Base-by-base conservation (phyloP, 1,140 invertebrate species). In the Drosophila repleta region DNA sequence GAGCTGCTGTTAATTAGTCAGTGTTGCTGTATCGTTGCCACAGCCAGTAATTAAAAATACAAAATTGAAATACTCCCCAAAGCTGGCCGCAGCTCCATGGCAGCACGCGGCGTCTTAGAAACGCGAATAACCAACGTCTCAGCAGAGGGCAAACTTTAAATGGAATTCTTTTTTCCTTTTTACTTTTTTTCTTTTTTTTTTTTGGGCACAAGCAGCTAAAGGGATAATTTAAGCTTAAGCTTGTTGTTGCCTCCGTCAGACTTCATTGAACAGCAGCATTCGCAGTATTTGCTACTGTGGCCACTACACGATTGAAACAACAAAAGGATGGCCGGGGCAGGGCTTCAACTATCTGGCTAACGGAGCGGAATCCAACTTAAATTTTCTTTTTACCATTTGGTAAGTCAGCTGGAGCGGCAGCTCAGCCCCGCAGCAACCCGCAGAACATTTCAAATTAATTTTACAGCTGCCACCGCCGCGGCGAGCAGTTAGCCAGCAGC, bases 381-480 rank as follows among this genome's bases (percentile, higher is more conserved):
- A 66, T 77, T 61, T 70, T 63, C 52, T 56, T 55, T 71, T 74
- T 52, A 5, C 26, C 52, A 52, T 60, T 66, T 66, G 46, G 48
- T 21, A 32, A 52, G 46, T 24, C 13, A 26, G 39, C 39, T 8
- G 17, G n/a, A 2, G n/a, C 13, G 13, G 6, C n/a, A n/a, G n/a
- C n/a, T n/a, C n/a, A n/a, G n/a, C n/a, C n/a, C 53, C 39, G 53
- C 21, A 57, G 21, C 39, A 53, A 26, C 32, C 21, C 69, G 58
- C 29, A 67, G 74, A 77, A 74, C 74, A 82, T 85, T 85, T 85
- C 78, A 87, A 85, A 85, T 85, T 87, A 85, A 85, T 82, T 78
- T 85, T 75, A 78, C 69, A 85, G 81, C 74, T 81, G 82, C 64
- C 68, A 24, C 61, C 29, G 41, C 61, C 29, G 41, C n/a, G 39